These are phyloP conservation scores for Myxocyprinus asiaticus DNA, from an alignment of 2,113 vertebrate species.

Conservation along the genomic window DNA sequence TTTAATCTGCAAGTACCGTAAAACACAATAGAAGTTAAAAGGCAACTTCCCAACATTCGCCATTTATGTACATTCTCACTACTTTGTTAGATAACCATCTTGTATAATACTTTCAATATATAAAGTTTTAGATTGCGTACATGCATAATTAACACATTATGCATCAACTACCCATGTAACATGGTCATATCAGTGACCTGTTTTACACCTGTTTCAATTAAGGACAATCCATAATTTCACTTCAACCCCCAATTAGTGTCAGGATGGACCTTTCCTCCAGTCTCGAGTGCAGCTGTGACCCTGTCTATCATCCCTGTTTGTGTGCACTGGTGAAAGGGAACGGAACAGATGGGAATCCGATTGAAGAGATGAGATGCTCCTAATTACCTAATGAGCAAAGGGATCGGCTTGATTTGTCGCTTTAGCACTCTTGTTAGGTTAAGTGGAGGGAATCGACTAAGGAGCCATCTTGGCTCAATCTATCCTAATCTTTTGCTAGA, in stretches of 20 bases:
- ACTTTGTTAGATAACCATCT: neutral
- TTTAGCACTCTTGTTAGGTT: slow-evolving; percentile 76
- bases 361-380: slow-evolving; percentile 70
- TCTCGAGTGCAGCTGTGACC: slow-evolving; percentile 52
- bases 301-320: slow-evolving; percentile 62
- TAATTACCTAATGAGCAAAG: slow-evolving; percentile 80
- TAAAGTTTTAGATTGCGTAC: no score
- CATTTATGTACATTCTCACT: neutral
- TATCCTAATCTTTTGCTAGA: slow-evolving; percentile 14
- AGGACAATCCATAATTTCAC: slow-evolving; percentile 13
- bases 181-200: neutral
- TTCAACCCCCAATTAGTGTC: neutral
- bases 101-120: no score
- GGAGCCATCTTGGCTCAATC: slow-evolving; percentile 57
- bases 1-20: slow-evolving; percentile 13
- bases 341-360: slow-evolving; percentile 71
- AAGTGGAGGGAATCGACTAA: slow-evolving; percentile 78
- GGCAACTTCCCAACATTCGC: neutral
- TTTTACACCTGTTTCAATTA: neutral
- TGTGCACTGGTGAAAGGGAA: slow-evolving; percentile 56
- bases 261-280: slow-evolving; percentile 24
- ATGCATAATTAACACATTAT: no score
- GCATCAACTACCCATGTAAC: neutral
- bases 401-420: slow-evolving; percentile 77
- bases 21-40: neutral